phyloP scores from a whole-genome alignment of 2,113 vertebrate genomes.

The Gulo gulo region DNA sequence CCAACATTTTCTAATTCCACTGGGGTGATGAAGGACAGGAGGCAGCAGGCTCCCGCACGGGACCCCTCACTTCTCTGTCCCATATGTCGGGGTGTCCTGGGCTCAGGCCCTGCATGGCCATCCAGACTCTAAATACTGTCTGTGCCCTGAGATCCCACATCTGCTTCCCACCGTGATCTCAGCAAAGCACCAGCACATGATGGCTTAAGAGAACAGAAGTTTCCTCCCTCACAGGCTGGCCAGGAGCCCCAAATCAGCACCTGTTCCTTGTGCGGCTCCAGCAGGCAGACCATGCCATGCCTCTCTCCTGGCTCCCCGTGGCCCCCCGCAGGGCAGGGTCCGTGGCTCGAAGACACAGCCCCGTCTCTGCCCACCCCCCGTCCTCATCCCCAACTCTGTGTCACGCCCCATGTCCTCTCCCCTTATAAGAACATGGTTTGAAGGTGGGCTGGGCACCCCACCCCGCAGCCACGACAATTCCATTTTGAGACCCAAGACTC shows the following conservation, averaged over 20 bases:
- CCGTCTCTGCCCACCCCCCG: not conserved
- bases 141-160: rapidly evolving
- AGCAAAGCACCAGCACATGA: rapidly evolving
- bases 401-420: too few relatives aligned
- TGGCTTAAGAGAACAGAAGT: not conserved
- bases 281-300: rapidly evolving
- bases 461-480: not conserved
- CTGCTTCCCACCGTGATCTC: not conserved
- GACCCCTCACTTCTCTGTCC: not conserved
- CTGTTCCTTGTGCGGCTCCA: too few relatives aligned
- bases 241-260: too few relatives aligned
- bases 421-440: too few relatives aligned
- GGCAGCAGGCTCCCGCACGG: rapidly evolving
- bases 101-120: rapidly evolving
- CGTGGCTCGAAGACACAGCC: rapidly evolving
- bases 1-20: rapidly evolving
- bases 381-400: not conserved
- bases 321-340: rapidly evolving
- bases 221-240: not conserved
- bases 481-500: not conserved
- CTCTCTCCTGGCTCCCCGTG: rapidly evolving
- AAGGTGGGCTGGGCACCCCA: rapidly evolving
- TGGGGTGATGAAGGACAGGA: not conserved
- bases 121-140: not conserved
- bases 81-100: rapidly evolving